Conservation (phyloP, 2,113 vertebrate species). For the Sardina pilchardus region DNA sequence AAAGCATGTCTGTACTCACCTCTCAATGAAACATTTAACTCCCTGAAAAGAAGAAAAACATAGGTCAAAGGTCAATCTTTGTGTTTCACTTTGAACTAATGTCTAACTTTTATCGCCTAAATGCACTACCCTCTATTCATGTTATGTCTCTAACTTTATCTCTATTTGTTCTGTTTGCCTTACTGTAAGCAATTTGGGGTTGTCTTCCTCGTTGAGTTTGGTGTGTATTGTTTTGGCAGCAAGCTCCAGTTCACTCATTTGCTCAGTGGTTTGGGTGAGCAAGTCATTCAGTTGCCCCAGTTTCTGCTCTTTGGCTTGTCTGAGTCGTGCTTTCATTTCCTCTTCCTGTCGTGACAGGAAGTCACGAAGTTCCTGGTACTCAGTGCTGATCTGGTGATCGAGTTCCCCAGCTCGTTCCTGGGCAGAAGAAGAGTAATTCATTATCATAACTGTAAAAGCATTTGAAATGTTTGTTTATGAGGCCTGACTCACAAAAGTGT, state of each 20-base stretch:
- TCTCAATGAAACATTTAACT: conserved; percentile 70
- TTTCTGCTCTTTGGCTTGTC: conserved; percentile 63
- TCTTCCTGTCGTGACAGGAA: conserved; percentile 66
- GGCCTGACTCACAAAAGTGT: neutral
- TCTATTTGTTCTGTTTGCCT: neutral
- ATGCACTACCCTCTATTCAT: neutral
- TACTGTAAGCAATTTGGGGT: conserved; percentile 68
- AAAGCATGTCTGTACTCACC: conserved; percentile 56
- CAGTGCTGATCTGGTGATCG: conserved; percentile 61
- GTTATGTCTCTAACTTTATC: neutral
- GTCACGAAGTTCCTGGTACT: conserved; percentile 61
- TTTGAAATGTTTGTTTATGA: neutral
- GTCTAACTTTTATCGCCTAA: neutral
- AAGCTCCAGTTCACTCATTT: conserved; percentile 63
- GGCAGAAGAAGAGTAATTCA: conserved; percentile 13
- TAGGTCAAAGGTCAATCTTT: neutral
- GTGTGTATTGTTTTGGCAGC: conserved; percentile 49
- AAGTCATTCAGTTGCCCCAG: conserved; percentile 61
- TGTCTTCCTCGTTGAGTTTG: conserved; percentile 65
- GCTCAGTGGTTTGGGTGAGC: conserved; percentile 58
- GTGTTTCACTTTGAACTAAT: neutral
- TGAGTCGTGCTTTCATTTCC: conserved; percentile 57
- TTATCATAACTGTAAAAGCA: neutral
- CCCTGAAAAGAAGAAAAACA: conserved; percentile 57
- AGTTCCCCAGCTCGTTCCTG: conserved; percentile 60